These are phyloP conservation scores for Atopsyche davidsoni DNA, from an alignment of 1,140 invertebrate genomes.

Conservation along the genomic window DNA sequence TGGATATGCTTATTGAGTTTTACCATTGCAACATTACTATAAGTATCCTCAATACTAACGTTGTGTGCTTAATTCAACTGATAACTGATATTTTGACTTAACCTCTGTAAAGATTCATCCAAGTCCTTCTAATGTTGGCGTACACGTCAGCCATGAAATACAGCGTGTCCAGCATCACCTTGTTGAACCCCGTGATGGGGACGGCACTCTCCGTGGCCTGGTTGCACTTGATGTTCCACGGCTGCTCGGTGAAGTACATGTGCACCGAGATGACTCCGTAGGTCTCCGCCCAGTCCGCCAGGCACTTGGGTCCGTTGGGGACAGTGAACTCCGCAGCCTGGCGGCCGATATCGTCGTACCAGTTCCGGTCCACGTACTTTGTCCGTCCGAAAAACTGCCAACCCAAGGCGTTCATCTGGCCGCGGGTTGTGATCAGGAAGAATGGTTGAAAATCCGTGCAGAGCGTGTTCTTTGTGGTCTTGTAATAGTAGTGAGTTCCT, in stretches of 20 bases:
- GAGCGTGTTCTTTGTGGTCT: conserved; percentile 23
- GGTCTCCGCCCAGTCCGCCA: conserved; percentile 17
- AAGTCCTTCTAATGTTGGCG: no score
- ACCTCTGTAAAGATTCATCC: no score
- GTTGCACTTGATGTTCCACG: conserved; percentile 28
- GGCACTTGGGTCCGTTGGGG: conserved; percentile 30
- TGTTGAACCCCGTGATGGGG: no score
- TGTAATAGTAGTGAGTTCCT: conserved; percentile 34
- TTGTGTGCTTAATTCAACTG: no score
- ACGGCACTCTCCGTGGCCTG: conserved; percentile 18
- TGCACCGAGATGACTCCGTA: conserved; percentile 31
- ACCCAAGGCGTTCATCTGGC: conserved; percentile 30
- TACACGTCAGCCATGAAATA: no score
- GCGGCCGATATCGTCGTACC: conserved; percentile 33
- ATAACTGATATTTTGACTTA: no score
- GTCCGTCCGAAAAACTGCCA: conserved; percentile 31
- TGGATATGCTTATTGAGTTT: no score
- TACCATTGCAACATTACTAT: no score
- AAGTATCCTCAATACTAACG: no score
- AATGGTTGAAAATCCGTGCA: conserved; percentile 27
- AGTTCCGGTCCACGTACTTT: conserved; percentile 24
- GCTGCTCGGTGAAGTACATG: conserved; percentile 30
- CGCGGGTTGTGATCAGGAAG: conserved; percentile 29
- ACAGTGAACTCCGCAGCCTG: conserved; percentile 33
- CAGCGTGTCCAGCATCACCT: no score